Base-by-base conservation (phyloP, 2,888 invertebrate genomes). In the Torymus auratus region DNA sequence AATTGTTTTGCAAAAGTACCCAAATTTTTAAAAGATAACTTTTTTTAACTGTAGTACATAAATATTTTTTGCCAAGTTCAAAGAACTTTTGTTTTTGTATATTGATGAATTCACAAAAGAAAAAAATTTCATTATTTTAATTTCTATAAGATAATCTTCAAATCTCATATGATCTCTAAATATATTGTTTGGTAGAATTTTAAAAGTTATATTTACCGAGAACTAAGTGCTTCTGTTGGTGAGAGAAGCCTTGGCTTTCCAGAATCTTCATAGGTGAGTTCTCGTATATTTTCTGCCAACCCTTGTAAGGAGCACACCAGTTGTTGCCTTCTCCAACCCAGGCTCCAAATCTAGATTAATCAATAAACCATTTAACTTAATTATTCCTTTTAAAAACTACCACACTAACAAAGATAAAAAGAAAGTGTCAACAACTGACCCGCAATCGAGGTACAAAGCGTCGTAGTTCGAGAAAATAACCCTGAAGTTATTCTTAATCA, bases 271-370 rank as follows among this genome's bases (percentile, higher is more conserved):
- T 91, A 0, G 95, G 95, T 83, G 94, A 94, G 89, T 97, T 97
- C 53, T 94, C 94, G 86, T 97, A 97, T 0, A 97, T 94, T 86
- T 94, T 94, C 90, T 97, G 96, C 97, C 97, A 97, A 2, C 96
- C 96, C 86, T 95, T 96, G 91, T 96, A 97, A 0, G 97, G 97
- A 0, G 96, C 94, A 88, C 97, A 97, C 97, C 97, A 97, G 89
- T 97, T 97, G 86, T 95, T 95, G 14, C 96, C 96, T 90, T 92
- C 93, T 0, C 94, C 94, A 0, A 97, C 94, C 97, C 97, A 97
- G 4, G 95, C 94, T 13, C 94, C 94, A 85, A 94, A 96, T 0
- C 91, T 91, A 50, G 20, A 55, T 72, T n/a, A 23, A 64, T 75
- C 50, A 56, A 11, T 17, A 41, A 67, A 17, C 11, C 55, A 17